Conservation (phyloP, 2,113 vertebrate species). For the Nothobranchius furzeri region DNA sequence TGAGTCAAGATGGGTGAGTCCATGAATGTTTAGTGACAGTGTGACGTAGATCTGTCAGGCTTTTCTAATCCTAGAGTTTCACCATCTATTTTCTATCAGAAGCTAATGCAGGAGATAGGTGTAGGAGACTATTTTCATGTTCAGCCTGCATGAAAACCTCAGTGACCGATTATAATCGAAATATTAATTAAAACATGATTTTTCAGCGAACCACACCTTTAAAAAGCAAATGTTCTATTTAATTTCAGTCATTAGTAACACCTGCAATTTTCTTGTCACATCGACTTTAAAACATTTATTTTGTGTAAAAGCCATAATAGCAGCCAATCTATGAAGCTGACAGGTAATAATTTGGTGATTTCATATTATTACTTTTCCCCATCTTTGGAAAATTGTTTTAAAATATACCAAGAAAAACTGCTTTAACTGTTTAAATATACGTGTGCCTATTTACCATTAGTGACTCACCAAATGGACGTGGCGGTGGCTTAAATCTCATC, state of each 20-base stretch:
- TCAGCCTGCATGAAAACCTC: too few relatives aligned
- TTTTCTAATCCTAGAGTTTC: too few relatives aligned
- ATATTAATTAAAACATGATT: too few relatives aligned
- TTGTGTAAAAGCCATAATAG: neutral
- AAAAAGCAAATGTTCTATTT: neutral
- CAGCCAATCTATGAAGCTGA: neutral
- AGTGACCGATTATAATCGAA: too few relatives aligned
- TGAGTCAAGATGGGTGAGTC: too few relatives aligned
- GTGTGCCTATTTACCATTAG: neutral
- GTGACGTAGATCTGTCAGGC: too few relatives aligned
- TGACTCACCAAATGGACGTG: too few relatives aligned
- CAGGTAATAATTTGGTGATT: conserved; percentile 14
- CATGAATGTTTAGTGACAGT: too few relatives aligned
- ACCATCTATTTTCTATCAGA: too few relatives aligned
- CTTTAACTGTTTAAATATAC: neutral
- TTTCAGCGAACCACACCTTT: too few relatives aligned
- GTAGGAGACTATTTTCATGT: too few relatives aligned
- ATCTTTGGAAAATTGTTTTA: neutral
- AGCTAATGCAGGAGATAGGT: too few relatives aligned
- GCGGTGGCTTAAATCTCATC: neutral
- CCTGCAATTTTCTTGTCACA: conserved; percentile 2
- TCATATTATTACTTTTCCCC: neutral
- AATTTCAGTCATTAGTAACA: neutral
- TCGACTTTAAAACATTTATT: neutral
- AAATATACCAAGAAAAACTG: neutral